Evolutionary conservation across 2,888 invertebrate species (phyloP).

Genomic region (Ophion costatus): DNA sequence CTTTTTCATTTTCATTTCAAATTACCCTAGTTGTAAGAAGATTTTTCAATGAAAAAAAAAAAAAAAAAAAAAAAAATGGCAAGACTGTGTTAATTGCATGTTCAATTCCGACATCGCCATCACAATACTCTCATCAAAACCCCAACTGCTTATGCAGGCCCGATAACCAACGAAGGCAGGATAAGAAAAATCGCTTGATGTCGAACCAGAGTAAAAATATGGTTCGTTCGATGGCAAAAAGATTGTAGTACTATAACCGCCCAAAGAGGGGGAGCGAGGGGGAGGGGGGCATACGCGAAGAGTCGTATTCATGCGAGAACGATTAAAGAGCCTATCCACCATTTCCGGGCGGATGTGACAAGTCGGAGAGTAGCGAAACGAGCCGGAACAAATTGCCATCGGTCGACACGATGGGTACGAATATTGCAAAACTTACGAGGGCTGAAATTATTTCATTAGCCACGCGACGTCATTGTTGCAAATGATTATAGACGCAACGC

Average conservation of each 20-base stretch:
- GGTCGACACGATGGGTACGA: background rate
- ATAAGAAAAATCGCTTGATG: too few relatives aligned
- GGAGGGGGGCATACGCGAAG: background rate
- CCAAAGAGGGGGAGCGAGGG: background rate
- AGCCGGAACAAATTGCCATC: constrained; percentile 13
- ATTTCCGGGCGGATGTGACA: constrained; percentile 52
- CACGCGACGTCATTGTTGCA: background rate
- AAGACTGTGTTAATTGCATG: too few relatives aligned
- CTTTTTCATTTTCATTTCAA: too few relatives aligned
- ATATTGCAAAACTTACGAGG: constrained; percentile 2
- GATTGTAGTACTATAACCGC: background rate
- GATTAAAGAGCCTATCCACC: constrained; percentile 41
- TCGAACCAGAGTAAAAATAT: background rate
- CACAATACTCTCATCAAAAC: too few relatives aligned
- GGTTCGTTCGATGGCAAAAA: background rate
- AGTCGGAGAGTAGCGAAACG: constrained; percentile 12
- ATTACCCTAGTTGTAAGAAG: too few relatives aligned
- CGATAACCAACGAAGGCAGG: too few relatives aligned
- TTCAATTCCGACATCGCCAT: too few relatives aligned
- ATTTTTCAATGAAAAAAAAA: too few relatives aligned
- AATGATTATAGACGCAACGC: background rate
- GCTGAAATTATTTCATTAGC: constrained; percentile 5
- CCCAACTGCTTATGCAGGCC: too few relatives aligned
- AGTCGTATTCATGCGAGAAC: constrained; percentile 28
- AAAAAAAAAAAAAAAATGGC: too few relatives aligned